These are phyloP conservation scores for Myrmecobius fasciatus DNA, from an alignment of 2,113 vertebrate species.

Conservation along the genomic window DNA sequence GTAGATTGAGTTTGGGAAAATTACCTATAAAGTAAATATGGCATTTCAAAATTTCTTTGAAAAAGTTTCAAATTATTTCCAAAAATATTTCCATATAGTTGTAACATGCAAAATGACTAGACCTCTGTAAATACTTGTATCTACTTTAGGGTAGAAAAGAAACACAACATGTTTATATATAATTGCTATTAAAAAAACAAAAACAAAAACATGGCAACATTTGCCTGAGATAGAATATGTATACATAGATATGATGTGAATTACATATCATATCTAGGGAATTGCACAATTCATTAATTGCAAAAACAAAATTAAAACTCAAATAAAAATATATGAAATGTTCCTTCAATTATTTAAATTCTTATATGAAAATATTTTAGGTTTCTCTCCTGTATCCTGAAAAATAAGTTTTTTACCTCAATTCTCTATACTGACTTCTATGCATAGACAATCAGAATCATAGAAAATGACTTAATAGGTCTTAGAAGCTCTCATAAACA, in stretches of 20 bases:
- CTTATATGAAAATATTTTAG: neutral
- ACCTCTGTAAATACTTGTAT: neutral
- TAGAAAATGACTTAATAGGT: neutral
- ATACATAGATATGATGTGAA: neutral
- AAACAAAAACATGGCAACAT: too few relatives aligned
- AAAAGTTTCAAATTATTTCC: neutral
- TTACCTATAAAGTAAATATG: neutral
- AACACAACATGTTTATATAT: neutral
- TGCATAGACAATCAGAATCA: neutral
- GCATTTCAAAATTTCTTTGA: neutral
- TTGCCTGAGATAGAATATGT: neutral
- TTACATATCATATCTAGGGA: neutral
- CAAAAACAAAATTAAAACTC: neutral
- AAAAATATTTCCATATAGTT: neutral
- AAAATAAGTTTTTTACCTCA: neutral
- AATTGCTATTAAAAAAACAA: too few relatives aligned
- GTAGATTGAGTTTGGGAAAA: neutral
- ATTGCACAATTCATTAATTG: neutral
- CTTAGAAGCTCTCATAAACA: neutral
- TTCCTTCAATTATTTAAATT: neutral
- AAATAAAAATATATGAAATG: neutral
- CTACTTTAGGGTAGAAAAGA: neutral
- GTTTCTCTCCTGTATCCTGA: neutral
- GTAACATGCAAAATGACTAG: neutral
- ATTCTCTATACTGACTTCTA: neutral